Conservation (phyloP, 2,888 invertebrate genomes). For the Hyppa rectilinea region DNA sequence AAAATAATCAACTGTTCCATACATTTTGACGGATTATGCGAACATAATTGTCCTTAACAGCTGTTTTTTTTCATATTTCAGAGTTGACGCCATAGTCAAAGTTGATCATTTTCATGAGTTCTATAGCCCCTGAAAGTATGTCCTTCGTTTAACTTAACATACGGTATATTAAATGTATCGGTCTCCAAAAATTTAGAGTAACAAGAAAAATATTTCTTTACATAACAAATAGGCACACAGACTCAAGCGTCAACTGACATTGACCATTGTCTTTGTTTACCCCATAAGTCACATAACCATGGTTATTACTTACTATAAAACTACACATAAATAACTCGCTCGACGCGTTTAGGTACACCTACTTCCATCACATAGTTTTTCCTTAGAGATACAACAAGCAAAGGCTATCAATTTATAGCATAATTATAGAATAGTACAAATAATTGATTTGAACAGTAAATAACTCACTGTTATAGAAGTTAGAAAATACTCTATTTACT, state of each 20-base stretch:
- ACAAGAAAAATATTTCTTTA: background rate
- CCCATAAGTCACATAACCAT: constrained; percentile 36
- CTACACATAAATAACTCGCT: constrained; percentile 25
- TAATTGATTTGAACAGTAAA: constrained; percentile 70
- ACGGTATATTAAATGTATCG: no score
- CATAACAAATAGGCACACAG: background rate
- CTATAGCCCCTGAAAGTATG: no score
- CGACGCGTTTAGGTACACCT: constrained; percentile 14
- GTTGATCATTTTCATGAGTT: no score
- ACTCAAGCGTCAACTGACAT: constrained; percentile 10
- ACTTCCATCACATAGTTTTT: constrained; percentile 44
- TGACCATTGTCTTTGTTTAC: constrained; percentile 23
- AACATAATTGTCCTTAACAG: no score
- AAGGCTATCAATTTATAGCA: constrained; percentile 68
- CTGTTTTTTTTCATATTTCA: no score
- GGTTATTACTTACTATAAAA: constrained; percentile 45
- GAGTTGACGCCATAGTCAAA: no score
- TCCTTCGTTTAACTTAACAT: no score
- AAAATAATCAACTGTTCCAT: no score
- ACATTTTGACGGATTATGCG: no score
- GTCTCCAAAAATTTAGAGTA: background rate
- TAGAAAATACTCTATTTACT: constrained; percentile 59
- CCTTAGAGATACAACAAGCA: constrained; percentile 44
- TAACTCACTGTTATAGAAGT: constrained; percentile 51
- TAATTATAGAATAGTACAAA: constrained; percentile 71